Evolutionary conservation across 2,113 vertebrate genomes (phyloP), one percentile per base, ranked within the genome.

Genomic region (Etheostoma spectabile): DNA sequence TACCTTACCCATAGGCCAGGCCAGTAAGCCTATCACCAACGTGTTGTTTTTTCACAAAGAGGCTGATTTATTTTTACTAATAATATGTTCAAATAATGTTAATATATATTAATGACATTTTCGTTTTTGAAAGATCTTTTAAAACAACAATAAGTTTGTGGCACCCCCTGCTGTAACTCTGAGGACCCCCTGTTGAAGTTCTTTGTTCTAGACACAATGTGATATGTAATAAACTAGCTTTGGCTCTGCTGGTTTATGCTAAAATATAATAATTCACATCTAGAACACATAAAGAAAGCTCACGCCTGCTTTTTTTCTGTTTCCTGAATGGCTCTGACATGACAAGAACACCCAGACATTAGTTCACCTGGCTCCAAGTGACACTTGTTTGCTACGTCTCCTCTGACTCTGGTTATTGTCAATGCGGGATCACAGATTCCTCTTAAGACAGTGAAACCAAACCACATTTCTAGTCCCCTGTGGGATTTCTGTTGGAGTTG

Each of bases 351-450:
- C 65, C 75, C 69, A 88, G 62, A 86, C 80, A 18, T 80, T 72
- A 78, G 67, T 87, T 87, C 85, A 87, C 84, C 84, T 84, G 75
- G 77, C 73, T 79, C 76, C 57, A 6, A 83, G 65, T 85, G 88
- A 88, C 88, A 87, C 86, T 74, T 86, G 62, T 78, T 68, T 74
- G 73, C 77, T 57, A n/a, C 57, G 70, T 85, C 89, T 89, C 83
- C 60, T 76, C 61, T 15, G 38, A 76, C 65, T 91, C 84, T 90
- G 90, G 79, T 84, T 91, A 82, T 83, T 91, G 86, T 93, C 91
- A 82, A 22, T 79, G 68, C 80, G 79, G 72, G 77, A 75, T 78
- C 77, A 77, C 65, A 68, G 76, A 86, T 82, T 90, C 85, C 63
- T 79, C 78, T 89, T 83, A 86, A 81, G 86, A 89, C 83, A 64